Conservation (phyloP, 2,888 invertebrate species). For the Drosophila hamatofila region DNA sequence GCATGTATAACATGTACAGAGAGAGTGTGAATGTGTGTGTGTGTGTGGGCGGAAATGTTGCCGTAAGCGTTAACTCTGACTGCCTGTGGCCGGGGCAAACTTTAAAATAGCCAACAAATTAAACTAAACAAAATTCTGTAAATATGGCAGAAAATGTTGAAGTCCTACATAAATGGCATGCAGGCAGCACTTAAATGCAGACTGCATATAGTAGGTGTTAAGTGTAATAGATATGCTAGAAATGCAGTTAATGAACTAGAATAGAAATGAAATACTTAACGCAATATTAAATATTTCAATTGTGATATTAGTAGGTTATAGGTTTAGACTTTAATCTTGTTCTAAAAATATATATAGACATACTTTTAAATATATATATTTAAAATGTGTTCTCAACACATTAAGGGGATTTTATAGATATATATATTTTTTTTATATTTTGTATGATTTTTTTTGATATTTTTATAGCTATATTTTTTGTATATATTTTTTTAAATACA, state of each 20-base stretch:
- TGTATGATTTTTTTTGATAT: too few relatives aligned
- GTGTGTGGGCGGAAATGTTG: constrained; percentile 5
- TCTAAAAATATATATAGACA: too few relatives aligned
- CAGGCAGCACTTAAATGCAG: neutral
- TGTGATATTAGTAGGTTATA: too few relatives aligned
- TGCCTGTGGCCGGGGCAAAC: constrained; percentile 33
- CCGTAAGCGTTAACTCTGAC: constrained; percentile 19
- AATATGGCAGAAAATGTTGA: neutral
- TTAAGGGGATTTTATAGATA: too few relatives aligned
- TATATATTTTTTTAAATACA: too few relatives aligned
- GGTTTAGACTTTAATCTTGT: too few relatives aligned
- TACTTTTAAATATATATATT: too few relatives aligned
- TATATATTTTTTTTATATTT: too few relatives aligned
- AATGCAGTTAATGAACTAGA: neutral
- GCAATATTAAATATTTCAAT: neutral
- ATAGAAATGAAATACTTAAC: neutral
- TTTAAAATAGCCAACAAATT: constrained; percentile 47
- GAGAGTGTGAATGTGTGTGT: neutral
- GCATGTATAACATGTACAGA: constrained; percentile 3
- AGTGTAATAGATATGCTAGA: neutral
- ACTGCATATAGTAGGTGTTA: neutral
- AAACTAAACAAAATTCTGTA: constrained; percentile 19
- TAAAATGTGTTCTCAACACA: too few relatives aligned
- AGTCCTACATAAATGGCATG: neutral
- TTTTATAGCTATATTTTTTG: too few relatives aligned